phyloP scores from a whole-genome alignment of 2,888 invertebrate species.

The Anthophora plumipes region DNA sequence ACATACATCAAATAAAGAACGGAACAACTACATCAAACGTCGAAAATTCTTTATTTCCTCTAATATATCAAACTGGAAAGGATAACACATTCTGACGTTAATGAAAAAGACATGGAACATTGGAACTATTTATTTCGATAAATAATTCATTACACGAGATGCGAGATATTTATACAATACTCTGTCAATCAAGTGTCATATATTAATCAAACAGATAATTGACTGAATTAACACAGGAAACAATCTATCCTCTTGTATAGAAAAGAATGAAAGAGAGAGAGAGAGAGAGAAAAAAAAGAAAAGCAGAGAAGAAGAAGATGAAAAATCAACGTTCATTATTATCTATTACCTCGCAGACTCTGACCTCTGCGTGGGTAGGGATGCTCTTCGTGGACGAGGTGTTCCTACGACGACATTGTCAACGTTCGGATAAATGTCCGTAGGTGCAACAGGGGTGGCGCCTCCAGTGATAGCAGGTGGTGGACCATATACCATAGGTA shows the following conservation, averaged over 20 bases:
- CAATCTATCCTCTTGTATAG: background rate
- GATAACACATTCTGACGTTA: background rate
- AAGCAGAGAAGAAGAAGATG: no score
- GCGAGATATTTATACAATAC: background rate
- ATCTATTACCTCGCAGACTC: constrained; percentile 89
- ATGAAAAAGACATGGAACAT: background rate
- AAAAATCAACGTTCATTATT: background rate
- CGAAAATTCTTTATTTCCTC: background rate
- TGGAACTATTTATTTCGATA: background rate
- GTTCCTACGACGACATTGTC: constrained; percentile 85
- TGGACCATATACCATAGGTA: constrained; percentile 80
- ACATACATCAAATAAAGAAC: background rate
- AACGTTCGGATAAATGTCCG: constrained; percentile 88
- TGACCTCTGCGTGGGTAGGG: constrained; percentile 91
- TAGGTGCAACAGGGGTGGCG: constrained; percentile 85
- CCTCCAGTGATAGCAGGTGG: constrained; percentile 74
- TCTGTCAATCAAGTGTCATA: background rate
- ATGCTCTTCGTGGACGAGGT: constrained; percentile 90
- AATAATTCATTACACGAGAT: background rate
- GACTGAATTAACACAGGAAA: background rate
- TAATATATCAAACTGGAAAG: background rate
- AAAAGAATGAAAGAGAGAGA: background rate
- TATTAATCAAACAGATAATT: background rate
- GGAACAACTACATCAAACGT: no score
- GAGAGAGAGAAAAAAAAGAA: no score